phyloP scores from a whole-genome alignment of 2,113 vertebrate genomes.

The Muscicapa adusta region DNA sequence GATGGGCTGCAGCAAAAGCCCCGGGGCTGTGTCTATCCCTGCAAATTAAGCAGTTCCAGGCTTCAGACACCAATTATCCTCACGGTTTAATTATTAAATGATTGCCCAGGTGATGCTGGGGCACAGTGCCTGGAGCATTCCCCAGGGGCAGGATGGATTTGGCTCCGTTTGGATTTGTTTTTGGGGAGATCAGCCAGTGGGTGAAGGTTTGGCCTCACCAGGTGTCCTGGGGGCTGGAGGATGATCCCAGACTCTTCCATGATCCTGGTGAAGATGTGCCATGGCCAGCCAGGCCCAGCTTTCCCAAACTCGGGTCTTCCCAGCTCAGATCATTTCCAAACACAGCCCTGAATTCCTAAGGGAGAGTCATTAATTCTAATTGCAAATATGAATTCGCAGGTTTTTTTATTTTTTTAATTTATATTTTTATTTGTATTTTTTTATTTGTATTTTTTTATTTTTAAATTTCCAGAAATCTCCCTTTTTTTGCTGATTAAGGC shows the following conservation, averaged over 20 bases:
- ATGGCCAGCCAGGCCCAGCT: not conserved
- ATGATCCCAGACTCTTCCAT: not conserved
- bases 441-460: not conserved
- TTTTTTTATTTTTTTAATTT: not conserved
- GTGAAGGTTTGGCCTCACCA: not conserved
- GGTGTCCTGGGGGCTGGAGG: not conserved
- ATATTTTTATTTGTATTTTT: too few relatives aligned
- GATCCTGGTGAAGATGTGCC: not conserved
- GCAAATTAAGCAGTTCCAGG: conserved; percentile 20
- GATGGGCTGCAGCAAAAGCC: not conserved
- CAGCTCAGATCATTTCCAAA: not conserved
- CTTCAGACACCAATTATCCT: conserved; percentile 25
- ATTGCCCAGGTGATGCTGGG: not conserved
- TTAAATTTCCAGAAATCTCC: fast-evolving
- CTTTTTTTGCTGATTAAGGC: not conserved
- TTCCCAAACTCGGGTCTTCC: not conserved
- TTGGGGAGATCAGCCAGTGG: not conserved
- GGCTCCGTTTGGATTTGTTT: not conserved
- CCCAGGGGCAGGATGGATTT: not conserved
- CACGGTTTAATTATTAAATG: not conserved
- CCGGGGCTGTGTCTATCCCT: not conserved
- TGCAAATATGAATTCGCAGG: not conserved
- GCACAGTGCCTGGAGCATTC: not conserved
- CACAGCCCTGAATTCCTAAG: not conserved
- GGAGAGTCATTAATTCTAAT: not conserved